phyloP scores from a whole-genome alignment of 1,140 invertebrate species.

The honey bee (Apis mellifera) region Amel_HAv3.1 CM009933.2:11429001-11429500 shows the following conservation, averaged over 20 bases:
- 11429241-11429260: neutral
- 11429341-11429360: too few species aligned
- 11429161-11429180: slow-evolving; percentile 24
- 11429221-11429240: too few species aligned
- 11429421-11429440: neutral
- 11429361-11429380: too few species aligned
- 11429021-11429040: neutral
- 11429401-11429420: slow-evolving; percentile 24
- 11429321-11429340: too few species aligned
- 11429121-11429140: slow-evolving; percentile 41
- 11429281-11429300: too few species aligned
- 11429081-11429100: slow-evolving; percentile 14
- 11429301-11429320: too few species aligned
- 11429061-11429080: slow-evolving; percentile 8
- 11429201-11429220: too few species aligned
- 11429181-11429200: slow-evolving; percentile 33
- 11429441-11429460: neutral
- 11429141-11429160: slow-evolving; percentile 51
- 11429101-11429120: slow-evolving; percentile 1
- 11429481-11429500: neutral
- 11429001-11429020: slow-evolving; percentile 5
- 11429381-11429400: too few species aligned
- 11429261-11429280: too few species aligned
- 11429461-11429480: slow-evolving; percentile 13
- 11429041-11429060: neutral